phyloP scores from a whole-genome alignment of 2,888 invertebrate genomes.

The Troglohyphantes excavatus region DNA sequence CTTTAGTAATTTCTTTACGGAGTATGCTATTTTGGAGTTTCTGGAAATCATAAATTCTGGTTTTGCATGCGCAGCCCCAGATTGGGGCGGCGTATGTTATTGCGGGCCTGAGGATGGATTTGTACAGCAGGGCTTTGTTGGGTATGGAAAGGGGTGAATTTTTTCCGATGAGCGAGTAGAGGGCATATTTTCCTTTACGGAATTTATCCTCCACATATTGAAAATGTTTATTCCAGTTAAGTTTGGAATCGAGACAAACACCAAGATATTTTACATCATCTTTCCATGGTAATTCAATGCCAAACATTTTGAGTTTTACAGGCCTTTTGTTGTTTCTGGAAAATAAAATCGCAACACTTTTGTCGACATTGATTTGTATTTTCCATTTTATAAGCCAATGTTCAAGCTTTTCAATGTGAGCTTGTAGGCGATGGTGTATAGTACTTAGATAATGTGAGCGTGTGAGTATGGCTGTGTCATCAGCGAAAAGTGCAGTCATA shows the following conservation, averaged over 20 bases:
- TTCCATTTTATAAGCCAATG: neutral
- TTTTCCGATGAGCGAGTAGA: neutral
- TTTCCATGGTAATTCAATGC: neutral
- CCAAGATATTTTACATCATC: neutral
- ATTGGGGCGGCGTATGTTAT: neutral
- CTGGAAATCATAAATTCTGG: neutral
- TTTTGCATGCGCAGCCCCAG: neutral
- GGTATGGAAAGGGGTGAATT: neutral
- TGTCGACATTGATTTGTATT: neutral
- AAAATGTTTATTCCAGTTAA: neutral
- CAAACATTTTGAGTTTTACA: neutral
- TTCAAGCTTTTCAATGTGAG: neutral
- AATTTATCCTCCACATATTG: neutral
- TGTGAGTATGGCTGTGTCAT: neutral
- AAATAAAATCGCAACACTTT: neutral
- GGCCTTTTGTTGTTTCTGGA: neutral
- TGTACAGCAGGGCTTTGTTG: neutral
- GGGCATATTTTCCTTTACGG: neutral
- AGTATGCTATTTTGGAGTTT: neutral
- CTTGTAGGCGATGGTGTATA: neutral
- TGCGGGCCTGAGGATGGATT: neutral
- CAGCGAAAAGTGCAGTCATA: neutral
- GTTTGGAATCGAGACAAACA: neutral
- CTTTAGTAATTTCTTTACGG: neutral
- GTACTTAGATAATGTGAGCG: neutral